Evolutionary conservation across 2,797 vertebrate genomes (phyloP), one percentile per base, ranked within the genome.

Genomic region (Taeniopygia guttata): DNA sequence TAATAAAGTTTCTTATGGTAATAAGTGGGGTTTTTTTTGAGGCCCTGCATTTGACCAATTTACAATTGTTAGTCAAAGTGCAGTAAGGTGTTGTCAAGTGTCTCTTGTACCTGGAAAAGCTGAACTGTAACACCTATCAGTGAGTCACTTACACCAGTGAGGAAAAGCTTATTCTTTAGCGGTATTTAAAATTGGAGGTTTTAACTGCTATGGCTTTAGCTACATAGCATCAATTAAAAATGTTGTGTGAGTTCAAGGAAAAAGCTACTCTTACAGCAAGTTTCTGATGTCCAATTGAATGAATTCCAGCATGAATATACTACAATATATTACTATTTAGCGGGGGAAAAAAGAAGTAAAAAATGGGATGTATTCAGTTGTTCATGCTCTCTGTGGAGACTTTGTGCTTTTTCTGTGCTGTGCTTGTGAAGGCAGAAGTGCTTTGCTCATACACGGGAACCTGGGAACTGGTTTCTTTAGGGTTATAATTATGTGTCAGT

Each of bases 381-480:
- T 46, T 72, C 18, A 2, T 83, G 40, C n/a, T 83, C 27, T 58
- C 30, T 40, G 36, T 64, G 36, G 87, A 73, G 26, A 8, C 12
- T 17, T 62, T 59, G 22, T 83, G 56, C 18, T 45, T 77, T 83
- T 38, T 52, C 21, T 63, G 13, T 38, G 29, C 29, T 46, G 30
- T 29, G 22, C 52, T 79, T 79, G 55, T 40, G 77, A 86, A 52
- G n/a, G 36, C 43, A 81, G 46, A 1, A 13, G 5, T 84, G 58
- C 54, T 54, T 74, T 45, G 36, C 19, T 66, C 2, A 2, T 58
- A 40, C 6, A 2, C 27, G 45, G 27, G 22, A 83, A 34, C 13
- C 18, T 0, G 0, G 25, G 30, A 84, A 40, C 3, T 67, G 32
- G 5, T 89, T 85, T 56, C 32, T 79, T 59, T n/a, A 20, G 26